Evolutionary conservation across 1,140 invertebrate genomes (phyloP).

Genomic region (Philotrypesis tridentata): DNA sequence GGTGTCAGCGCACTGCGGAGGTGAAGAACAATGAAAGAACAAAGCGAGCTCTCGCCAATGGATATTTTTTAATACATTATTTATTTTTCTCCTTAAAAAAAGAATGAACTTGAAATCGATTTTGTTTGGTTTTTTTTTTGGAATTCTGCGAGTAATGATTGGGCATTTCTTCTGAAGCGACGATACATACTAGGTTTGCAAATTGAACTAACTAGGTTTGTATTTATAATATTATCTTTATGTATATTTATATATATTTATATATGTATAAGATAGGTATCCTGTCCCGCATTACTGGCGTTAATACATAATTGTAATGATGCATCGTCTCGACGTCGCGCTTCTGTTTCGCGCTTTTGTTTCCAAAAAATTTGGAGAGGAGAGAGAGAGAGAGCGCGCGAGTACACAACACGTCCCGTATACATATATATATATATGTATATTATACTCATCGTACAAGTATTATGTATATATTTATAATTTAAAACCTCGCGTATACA

Average conservation of each 20-base stretch:
- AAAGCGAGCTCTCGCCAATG: not conserved
- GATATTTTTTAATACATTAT: conserved; percentile 64
- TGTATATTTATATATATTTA: conserved; percentile 54
- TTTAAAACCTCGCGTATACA: not conserved
- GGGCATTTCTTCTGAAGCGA: conserved; percentile 68
- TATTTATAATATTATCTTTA: conserved; percentile 61
- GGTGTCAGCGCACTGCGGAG: not conserved
- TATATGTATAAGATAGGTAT: conserved; percentile 62
- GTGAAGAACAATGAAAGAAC: not conserved
- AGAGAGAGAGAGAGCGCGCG: too few species aligned
- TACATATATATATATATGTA: not conserved
- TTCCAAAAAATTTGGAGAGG: not conserved
- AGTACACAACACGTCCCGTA: not conserved
- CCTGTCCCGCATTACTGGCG: conserved; percentile 59
- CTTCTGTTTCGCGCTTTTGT: conserved; percentile 29
- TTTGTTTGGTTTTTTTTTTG: conserved; percentile 59
- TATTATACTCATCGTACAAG: too few species aligned
- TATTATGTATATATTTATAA: not conserved
- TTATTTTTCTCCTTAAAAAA: conserved; percentile 70
- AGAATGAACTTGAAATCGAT: conserved; percentile 69
- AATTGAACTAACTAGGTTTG: conserved; percentile 69
- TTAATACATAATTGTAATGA: conserved; percentile 67
- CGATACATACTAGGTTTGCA: conserved; percentile 69
- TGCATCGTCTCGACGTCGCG: conserved; percentile 51
- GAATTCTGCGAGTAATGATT: conserved; percentile 67